Conservation (phyloP, 2,113 vertebrate genomes). For the Ptilonorhynchus violaceus region DNA sequence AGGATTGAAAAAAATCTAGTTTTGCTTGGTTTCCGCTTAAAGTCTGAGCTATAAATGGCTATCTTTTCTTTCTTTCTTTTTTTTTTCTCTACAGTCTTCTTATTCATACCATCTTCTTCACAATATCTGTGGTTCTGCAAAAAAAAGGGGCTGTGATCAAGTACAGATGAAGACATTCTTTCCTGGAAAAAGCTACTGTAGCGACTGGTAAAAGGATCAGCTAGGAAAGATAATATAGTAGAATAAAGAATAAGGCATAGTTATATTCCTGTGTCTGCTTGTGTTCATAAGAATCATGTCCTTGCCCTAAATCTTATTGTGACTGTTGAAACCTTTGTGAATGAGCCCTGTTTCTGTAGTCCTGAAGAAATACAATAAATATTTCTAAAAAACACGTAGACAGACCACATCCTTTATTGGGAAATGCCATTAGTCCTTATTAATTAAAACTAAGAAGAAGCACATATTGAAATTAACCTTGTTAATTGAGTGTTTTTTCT, state of each 20-base stretch:
- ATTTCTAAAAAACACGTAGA: background rate
- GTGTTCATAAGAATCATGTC: background rate
- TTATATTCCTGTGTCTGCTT: background rate
- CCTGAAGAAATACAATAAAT: background rate
- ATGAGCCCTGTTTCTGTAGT: background rate
- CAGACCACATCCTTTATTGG: background rate
- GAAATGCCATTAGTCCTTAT: background rate
- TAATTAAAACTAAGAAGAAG: background rate
- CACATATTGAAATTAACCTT: background rate
- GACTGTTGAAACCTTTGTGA: background rate
- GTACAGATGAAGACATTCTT: background rate
- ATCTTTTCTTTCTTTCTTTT: background rate
- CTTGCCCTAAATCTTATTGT: background rate
- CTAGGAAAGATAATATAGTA: background rate
- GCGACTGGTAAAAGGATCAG: background rate
- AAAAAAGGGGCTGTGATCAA: background rate
- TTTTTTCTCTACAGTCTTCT: background rate
- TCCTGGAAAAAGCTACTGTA: background rate
- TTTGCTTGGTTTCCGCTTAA: background rate
- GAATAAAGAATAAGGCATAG: background rate
- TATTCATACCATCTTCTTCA: background rate
- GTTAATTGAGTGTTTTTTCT: accelerated
- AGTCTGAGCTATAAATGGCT: background rate
- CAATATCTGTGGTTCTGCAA: background rate
- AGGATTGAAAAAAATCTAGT: background rate